A percentile compares a stretch with the other conserved stretches of the same genome.
phyloP scores from a whole-genome alignment of 2,113 vertebrate species.

The Bombycilla garrulus region DNA sequence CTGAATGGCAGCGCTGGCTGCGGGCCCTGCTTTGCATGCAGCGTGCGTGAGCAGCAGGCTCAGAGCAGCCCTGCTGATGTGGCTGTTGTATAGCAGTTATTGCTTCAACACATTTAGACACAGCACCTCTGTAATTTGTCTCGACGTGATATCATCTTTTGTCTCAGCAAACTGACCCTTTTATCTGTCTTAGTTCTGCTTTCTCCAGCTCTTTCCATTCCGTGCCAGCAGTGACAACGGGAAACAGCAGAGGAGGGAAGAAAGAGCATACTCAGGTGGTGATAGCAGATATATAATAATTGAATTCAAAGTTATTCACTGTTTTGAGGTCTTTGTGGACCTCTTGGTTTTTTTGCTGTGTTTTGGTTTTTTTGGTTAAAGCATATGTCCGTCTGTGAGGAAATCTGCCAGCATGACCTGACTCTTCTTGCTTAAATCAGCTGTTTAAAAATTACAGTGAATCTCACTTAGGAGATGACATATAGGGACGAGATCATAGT shows the following conservation, averaged over 20 bases:
- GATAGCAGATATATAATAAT: background rate
- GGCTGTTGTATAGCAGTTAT: constrained; percentile 66
- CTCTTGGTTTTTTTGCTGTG: background rate
- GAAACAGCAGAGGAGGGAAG: background rate
- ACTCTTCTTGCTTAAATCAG: background rate
- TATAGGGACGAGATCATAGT: background rate
- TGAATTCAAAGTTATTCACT: background rate
- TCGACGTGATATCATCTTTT: constrained; percentile 70
- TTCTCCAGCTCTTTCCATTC: background rate
- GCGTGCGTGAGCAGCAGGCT: constrained; percentile 69
- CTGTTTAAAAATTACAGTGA: background rate
- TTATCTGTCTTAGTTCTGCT: constrained; percentile 50
- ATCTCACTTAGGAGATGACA: background rate
- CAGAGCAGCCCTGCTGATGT: constrained; percentile 69
- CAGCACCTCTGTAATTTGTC: constrained; percentile 70
- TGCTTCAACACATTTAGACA: constrained; percentile 67
- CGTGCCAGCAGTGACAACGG: background rate
- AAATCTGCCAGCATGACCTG: background rate
- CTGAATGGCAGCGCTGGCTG: constrained; percentile 63
- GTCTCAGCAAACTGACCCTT: constrained; percentile 65
- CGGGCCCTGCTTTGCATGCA: constrained; percentile 78
- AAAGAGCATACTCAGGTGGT: background rate
- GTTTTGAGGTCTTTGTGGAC: background rate
- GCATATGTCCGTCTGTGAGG: background rate
- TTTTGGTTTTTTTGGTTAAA: background rate